These are phyloP conservation scores for Lagenorhynchus albirostris DNA, from an alignment of 2,113 vertebrate genomes.

Conservation along the genomic window DNA sequence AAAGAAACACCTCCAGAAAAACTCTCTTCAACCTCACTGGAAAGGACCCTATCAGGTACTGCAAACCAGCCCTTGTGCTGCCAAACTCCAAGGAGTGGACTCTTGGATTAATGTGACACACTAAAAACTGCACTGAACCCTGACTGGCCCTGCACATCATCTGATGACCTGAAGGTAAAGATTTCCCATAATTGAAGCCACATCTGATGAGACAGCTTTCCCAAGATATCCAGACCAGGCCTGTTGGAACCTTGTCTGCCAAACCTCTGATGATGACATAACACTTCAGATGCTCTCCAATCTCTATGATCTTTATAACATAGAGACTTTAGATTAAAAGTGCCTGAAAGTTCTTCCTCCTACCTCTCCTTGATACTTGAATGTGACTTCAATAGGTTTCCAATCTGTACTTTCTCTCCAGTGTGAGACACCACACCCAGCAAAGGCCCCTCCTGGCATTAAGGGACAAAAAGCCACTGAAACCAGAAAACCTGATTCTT, in stretches of 20 bases:
- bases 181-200: background rate
- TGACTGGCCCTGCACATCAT: background rate
- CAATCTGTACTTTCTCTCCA: background rate
- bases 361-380: background rate
- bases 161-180: background rate
- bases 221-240: background rate
- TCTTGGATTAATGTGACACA: background rate
- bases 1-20: background rate
- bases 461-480: background rate
- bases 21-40: background rate
- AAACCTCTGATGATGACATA: background rate
- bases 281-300: background rate
- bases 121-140: background rate
- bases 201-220: background rate
- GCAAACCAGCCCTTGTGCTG: background rate
- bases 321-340: background rate
- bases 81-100: background rate
- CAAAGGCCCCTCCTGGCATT: background rate
- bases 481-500: background rate
- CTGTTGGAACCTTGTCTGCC: background rate
- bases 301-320: background rate
- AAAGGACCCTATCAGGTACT: background rate
- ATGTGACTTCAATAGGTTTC: background rate
- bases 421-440: background rate
- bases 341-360: background rate